Evolutionary conservation across 2,797 vertebrate genomes (phyloP), one percentile per base, ranked within the genome.

Genomic region (Aotus griseimembra): DNA sequence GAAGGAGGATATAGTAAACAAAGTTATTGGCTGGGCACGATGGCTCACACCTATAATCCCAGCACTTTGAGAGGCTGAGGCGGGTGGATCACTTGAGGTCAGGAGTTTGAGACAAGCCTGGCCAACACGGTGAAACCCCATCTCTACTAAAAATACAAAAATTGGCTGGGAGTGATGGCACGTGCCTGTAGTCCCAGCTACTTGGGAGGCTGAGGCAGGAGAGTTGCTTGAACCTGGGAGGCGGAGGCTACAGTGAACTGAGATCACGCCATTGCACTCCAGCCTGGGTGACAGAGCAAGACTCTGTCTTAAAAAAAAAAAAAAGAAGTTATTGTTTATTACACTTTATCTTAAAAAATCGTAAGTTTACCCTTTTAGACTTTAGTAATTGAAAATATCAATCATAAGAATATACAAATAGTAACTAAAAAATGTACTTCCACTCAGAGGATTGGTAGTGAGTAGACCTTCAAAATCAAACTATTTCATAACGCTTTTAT

Each of bases 341-440:
- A 17, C 6, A 85, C 90, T 93, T 89, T 70, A 73, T 30, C 24
- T 86, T 55, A 55, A 73, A 94, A 93, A 82, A 39, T 5, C 55
- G 30, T 61, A 77, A 77, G 11, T 39, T 82, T 36, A 64, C 11
- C 9, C 46, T 58, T 30, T 80, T 84, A 88, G 20, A 95, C 46
- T 91, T 89, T 36, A 87, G 57, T 57, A 90, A 76, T n/a, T 90
- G 46, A 85, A 96, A 85, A 92, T 81, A 82, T 67, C 28, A 73
- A 79, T 86, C 84, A 48, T 50, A 96, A 80, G 4, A 20, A 57
- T 50, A 57, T 22, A 88, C 48, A 90, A 90, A 30, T 64, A 58
- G 48, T 91, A 73, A 83, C 84, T 36, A 3, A 76, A 58, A 64
- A 93, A 76, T 41, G 15, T 20, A 44, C 90, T 90, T 96, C 11